Evolutionary conservation across 2,113 vertebrate species (phyloP), one percentile per base, ranked within the genome.

Genomic region (Leptobrachium ailaonicum): DNA sequence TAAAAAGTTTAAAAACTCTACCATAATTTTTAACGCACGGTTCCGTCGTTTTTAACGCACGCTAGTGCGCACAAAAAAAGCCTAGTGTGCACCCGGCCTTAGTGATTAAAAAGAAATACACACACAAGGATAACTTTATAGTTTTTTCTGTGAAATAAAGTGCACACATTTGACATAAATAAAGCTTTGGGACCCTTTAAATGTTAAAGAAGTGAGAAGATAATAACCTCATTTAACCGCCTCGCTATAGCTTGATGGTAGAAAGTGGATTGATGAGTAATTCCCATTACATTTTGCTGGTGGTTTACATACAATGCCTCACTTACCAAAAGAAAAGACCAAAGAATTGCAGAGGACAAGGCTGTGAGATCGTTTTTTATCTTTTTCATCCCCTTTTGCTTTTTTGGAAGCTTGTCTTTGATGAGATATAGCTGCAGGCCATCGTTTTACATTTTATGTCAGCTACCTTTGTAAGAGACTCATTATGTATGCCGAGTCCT

Each of bases 401-500:
- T 88, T 87, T 85, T 93, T 86, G 88, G 91, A 88, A 81, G 88
- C 85, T 1, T 83, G 86, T 90, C 95, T 98, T 98, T 97, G 95
- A 96, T 96, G 94, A 95, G 93, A 91, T 92, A 90, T 92, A 92
- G 95, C 96, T 91, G 83, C 89, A 88, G 95, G 95, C 94, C 92
- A 95, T 96, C 91, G 89, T 94, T 95, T 94, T 94, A 94, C 92
- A 92, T 96, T 96, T 96, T 95, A 95, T 86, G 88, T 95, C 90
- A 85, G 88, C 94, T 92, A 86, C 93, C 93, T 95, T 97, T 95
- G 94, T 96, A 89, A 80, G 84, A 79, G 60, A 85, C 92, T 93
- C 90, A 90, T 95, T 96, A 95, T 95, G 93, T 95, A 96, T 90
- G 92, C 93, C 89, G 88, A 90, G 94, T 92, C 93, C 94, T 87